Percentiles rank a stretch among this genome's conserved stretches.
These are phyloP conservation scores for Xyrauchen texanus DNA, from an alignment of 2,113 vertebrate genomes.

Conservation along the genomic window DNA sequence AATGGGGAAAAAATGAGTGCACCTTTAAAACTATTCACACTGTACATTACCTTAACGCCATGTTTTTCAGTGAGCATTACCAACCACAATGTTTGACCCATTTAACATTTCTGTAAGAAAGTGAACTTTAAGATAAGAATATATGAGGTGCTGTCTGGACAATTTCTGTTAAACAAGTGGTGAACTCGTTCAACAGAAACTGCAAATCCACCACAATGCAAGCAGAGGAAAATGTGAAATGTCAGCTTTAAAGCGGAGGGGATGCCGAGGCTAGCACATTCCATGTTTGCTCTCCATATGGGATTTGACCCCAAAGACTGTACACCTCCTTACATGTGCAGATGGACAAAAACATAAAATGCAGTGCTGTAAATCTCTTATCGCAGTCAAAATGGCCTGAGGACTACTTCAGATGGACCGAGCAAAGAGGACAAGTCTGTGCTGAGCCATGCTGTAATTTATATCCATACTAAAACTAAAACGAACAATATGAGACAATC, in stretches of 20 bases:
- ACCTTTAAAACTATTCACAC: too few relatives aligned
- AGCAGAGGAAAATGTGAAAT: slow-evolving; percentile 69
- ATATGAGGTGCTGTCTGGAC: slow-evolving; percentile 40
- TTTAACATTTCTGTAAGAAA: slow-evolving; percentile 44
- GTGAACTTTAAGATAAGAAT: slow-evolving; percentile 44
- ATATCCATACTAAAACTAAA: slow-evolving; percentile 69
- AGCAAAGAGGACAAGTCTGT: slow-evolving; percentile 55
- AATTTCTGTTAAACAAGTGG: slow-evolving; percentile 31
- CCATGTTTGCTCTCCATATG: slow-evolving; percentile 65
- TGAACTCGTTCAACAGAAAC: slow-evolving; percentile 62
- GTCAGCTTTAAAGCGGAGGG: slow-evolving; percentile 70
- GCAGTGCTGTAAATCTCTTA: slow-evolving; percentile 70
- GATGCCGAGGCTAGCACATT: slow-evolving; percentile 71
- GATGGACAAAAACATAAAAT: slow-evolving; percentile 56
- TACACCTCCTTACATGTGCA: slow-evolving; percentile 62
- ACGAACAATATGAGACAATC: slow-evolving; percentile 63
- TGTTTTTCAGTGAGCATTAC: not conserved
- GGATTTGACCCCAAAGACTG: slow-evolving; percentile 64
- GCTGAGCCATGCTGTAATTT: slow-evolving; percentile 60
- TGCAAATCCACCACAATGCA: slow-evolving; percentile 70
- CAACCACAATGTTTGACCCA: slow-evolving; percentile 34
- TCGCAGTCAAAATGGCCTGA: slow-evolving; percentile 60
- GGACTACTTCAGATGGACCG: slow-evolving; percentile 59
- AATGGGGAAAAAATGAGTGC: too few relatives aligned
- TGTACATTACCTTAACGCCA: too few relatives aligned